Base-by-base conservation (phyloP, 2,888 invertebrate species). In the Himalopsyche kuldschensis region DNA sequence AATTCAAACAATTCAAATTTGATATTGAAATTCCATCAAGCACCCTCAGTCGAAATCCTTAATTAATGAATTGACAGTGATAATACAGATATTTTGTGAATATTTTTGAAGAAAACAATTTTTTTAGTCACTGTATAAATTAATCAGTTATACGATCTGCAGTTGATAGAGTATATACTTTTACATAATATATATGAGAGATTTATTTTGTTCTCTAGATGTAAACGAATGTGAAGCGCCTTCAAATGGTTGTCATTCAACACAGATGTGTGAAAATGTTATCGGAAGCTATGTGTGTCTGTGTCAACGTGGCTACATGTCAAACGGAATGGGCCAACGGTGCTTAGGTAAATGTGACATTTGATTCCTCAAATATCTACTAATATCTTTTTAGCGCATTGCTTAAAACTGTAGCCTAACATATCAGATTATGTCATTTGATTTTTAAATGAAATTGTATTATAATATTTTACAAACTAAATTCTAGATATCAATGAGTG, bases 211-310 rank as follows among this genome's bases (percentile, higher is more conserved):
- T 75, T 48, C 55, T 87, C 0, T 88, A 94, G 94, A 94, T 88
- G 90, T 94, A 46, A 93, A 94, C 89, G 94, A 94, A 88, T 94
- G 94, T 86, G 75, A 87, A 27, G 87, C 89, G 87, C 86, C 89
- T 86, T 87, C 87, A 87, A 90, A 90, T 87, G 86, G 90, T 89
- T 94, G 94, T 87, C 93, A 93, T 87, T 89, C 90, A 87, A 93
- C 93, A 46, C 92, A 91, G 88, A 88, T 89, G 85, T 95, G 94
- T 88, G 92, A 90, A 86, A 94, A 94, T 89, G 89, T 91, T 0
- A 88, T 90, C 76, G 94, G 94, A 46, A 92, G 91, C 0, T 94
- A 93, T 88, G 90, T 91, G 86, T 95, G 94, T 88, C 88, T 91
- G 48, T 94, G 94, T 87, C 89, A 91, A 1, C 88, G 89, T 0